Evolutionary conservation across 2,113 vertebrate genomes (phyloP).

Genomic region (Limnothrissa miodon): DNA sequence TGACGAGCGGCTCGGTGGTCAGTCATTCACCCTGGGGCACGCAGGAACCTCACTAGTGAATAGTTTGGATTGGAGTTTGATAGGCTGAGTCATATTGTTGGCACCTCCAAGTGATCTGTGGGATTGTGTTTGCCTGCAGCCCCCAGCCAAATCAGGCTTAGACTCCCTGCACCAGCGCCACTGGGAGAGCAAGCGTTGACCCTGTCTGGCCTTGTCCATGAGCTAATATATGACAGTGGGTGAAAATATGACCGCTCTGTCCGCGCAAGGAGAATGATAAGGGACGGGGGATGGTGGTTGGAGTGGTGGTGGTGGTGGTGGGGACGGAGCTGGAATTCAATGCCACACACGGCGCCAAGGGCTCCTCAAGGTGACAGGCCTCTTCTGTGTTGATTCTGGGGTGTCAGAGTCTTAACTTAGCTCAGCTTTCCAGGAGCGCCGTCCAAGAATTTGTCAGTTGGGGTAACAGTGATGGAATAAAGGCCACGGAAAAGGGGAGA

Average conservation of each 20-base stretch:
- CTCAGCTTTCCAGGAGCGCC: constrained; percentile 38
- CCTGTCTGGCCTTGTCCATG: constrained; percentile 50
- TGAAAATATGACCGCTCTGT: constrained; percentile 26
- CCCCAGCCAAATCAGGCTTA: constrained; percentile 21
- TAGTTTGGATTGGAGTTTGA: constrained; percentile 57
- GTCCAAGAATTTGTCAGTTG: constrained; percentile 25
- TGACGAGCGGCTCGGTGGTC: constrained; percentile 58
- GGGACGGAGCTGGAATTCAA: constrained; percentile 35
- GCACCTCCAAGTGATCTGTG: constrained; percentile 50
- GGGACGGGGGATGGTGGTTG: background rate
- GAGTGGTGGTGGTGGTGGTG: background rate
- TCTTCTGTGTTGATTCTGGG: constrained; percentile 38
- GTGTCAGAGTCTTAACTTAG: constrained; percentile 27
- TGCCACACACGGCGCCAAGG: constrained; percentile 41
- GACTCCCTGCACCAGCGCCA: background rate
- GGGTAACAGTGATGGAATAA: constrained; percentile 43
- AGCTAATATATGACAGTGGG: constrained; percentile 46
- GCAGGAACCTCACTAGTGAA: constrained; percentile 53
- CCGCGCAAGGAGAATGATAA: constrained; percentile 22
- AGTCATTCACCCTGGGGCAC: constrained; percentile 39
- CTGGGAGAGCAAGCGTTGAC: constrained; percentile 48
- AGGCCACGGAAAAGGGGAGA: constrained; percentile 40
- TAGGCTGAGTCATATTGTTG: constrained; percentile 57
- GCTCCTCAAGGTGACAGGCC: constrained; percentile 32
- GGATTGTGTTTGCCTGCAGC: constrained; percentile 55